Evolutionary conservation across 2,797 vertebrate genomes (phyloP).

Genomic region (Eupleurogrammus muticus): DNA sequence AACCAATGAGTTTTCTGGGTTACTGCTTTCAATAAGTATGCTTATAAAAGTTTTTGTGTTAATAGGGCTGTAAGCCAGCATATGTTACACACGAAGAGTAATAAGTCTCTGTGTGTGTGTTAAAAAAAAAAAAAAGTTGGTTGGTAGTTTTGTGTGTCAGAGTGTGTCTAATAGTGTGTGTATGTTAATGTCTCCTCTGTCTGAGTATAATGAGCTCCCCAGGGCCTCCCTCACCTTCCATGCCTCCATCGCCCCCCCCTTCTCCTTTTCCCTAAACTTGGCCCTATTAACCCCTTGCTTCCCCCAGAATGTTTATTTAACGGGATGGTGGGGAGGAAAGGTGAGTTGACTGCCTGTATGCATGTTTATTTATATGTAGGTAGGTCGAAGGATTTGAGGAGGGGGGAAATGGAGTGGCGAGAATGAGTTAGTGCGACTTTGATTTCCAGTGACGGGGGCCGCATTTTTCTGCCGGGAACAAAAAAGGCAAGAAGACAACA

Average conservation of each 20-base stretch:
- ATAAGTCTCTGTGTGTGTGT: conserved; percentile 72
- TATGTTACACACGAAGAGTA: conserved; percentile 61
- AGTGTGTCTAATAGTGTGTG: conserved; percentile 49
- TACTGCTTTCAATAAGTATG: conserved; percentile 62
- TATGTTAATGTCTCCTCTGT: conserved; percentile 68
- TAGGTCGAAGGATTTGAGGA: conserved; percentile 29
- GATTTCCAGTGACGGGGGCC: not conserved
- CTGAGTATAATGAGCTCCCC: conserved; percentile 79
- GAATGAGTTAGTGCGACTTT: conserved; percentile 26
- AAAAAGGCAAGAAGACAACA: conserved; percentile 30
- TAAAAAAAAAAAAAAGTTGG: conserved; percentile 42
- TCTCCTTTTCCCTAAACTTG: conserved; percentile 71
- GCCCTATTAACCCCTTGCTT: conserved; percentile 77
- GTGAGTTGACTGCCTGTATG: conserved; percentile 64
- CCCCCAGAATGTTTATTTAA: conserved; percentile 74
- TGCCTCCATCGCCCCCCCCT: conserved; percentile 32
- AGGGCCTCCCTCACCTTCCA: conserved; percentile 64
- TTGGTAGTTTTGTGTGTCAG: conserved; percentile 48
- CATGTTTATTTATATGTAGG: conserved; percentile 71
- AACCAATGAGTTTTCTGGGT: conserved; percentile 52
- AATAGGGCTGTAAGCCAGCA: conserved; percentile 64
- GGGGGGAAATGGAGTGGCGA: conserved; percentile 28
- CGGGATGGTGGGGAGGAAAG: conserved; percentile 55
- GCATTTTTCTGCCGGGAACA: conserved; percentile 27
- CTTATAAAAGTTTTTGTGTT: conserved; percentile 69